Conservation (phyloP, 2,797 vertebrate species). For the Cynodonichthys magdalenae region DNA sequence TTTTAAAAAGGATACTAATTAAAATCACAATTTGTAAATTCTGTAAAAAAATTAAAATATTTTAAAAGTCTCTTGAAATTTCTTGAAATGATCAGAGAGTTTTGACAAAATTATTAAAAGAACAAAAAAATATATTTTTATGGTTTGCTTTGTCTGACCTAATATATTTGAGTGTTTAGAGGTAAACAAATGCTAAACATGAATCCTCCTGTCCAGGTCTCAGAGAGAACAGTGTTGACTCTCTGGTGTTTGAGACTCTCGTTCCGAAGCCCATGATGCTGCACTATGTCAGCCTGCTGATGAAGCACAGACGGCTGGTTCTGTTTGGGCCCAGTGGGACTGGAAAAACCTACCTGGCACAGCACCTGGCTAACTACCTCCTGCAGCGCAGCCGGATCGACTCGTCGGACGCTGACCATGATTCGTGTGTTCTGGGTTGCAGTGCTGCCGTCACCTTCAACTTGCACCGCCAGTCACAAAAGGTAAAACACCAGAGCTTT, state of each 20-base stretch:
- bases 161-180: too few relatives aligned
- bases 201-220: slow-evolving; percentile 78
- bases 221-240: slow-evolving; percentile 92
- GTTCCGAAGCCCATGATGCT: slow-evolving; percentile 97
- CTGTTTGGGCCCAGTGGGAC: slow-evolving; percentile 95
- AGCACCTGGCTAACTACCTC: slow-evolving; percentile 91
- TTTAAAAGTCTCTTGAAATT: not conserved
- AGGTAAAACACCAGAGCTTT: slow-evolving; percentile 74
- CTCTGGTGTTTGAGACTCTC: slow-evolving; percentile 94
- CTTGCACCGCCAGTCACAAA: slow-evolving; percentile 95
- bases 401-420: slow-evolving; percentile 73
- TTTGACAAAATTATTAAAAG: not conserved
- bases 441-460: slow-evolving; percentile 88
- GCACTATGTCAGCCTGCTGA: slow-evolving; percentile 94
- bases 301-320: slow-evolving; percentile 93
- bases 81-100: not conserved
- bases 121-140: too few relatives aligned
- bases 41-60: not conserved
- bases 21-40: too few relatives aligned
- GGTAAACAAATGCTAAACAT: not conserved
- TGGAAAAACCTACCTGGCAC: slow-evolving; percentile 93
- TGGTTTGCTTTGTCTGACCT: not conserved
- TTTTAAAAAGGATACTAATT: too few relatives aligned
- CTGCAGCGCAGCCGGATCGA: slow-evolving; percentile 88
- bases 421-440: slow-evolving; percentile 41